phyloP scores from a whole-genome alignment of 2,888 invertebrate species.

The Plagodis pulveraria region DNA sequence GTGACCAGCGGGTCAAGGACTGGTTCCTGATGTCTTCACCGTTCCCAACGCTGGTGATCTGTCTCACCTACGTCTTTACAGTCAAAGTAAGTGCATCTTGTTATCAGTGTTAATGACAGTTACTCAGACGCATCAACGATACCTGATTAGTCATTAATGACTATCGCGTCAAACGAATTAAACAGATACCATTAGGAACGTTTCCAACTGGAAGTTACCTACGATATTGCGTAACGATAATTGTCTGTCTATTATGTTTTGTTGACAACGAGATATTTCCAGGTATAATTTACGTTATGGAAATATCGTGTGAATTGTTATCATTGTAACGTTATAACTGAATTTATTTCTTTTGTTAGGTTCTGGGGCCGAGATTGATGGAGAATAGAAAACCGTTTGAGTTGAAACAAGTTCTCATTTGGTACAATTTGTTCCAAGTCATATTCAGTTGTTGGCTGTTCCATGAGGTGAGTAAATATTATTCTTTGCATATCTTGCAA shows the following conservation, averaged over 20 bases:
- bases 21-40: constrained; percentile 94
- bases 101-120: background rate
- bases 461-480: constrained; percentile 84
- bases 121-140: constrained; percentile 25
- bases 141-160: constrained; percentile 40
- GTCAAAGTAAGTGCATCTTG: constrained; percentile 85
- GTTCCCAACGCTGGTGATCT: constrained; percentile 90
- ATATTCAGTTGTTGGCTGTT: constrained; percentile 90
- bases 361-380: constrained; percentile 93
- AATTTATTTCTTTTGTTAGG: constrained; percentile 63
- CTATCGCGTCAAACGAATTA: constrained; percentile 42
- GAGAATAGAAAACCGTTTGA: constrained; percentile 93
- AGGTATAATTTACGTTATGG: constrained; percentile 7
- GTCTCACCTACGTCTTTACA: constrained; percentile 89
- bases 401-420: constrained; percentile 89
- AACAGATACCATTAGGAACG: constrained; percentile 45
- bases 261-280: constrained; percentile 10
- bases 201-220: constrained; percentile 50
- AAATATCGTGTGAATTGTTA: constrained; percentile 2
- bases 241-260: constrained; percentile 17
- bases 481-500: no score
- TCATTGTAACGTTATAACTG: background rate
- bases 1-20: constrained; percentile 91
- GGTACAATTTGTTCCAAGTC: constrained; percentile 95
- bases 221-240: constrained; percentile 33